Percentiles rank a stretch among this genome's conserved stretches.
Conservation (phyloP, 1,140 invertebrate species). For the Drosophila orosa region DNA sequence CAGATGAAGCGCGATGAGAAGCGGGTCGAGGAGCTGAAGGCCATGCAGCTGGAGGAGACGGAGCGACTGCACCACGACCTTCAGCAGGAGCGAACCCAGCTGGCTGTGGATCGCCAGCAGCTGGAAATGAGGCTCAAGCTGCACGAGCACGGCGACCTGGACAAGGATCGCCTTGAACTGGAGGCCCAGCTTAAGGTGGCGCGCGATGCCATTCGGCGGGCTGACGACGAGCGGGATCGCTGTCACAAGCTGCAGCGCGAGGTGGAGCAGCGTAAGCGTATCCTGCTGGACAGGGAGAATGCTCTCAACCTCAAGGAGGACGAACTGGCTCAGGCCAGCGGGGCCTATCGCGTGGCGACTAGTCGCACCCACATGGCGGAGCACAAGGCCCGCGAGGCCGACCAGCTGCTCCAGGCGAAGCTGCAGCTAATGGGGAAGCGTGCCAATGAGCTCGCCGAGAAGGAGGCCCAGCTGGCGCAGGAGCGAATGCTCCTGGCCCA, state of each 20-base stretch:
- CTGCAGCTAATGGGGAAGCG: conserved; percentile 68
- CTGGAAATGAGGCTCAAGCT: conserved; percentile 84
- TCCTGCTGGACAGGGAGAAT: conserved; percentile 82
- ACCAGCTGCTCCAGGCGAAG: conserved; percentile 76
- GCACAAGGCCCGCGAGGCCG: conserved; percentile 72
- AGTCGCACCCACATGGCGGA: conserved; percentile 74
- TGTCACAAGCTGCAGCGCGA: conserved; percentile 83
- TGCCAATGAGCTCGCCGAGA: conserved; percentile 64
- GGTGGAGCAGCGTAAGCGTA: conserved; percentile 83
- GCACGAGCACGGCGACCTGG: conserved; percentile 59
- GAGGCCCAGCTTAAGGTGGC: conserved; percentile 85
- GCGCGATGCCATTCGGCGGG: conserved; percentile 83
- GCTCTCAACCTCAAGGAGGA: conserved; percentile 78
- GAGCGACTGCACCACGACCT: conserved; percentile 82
- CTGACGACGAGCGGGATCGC: conserved; percentile 84
- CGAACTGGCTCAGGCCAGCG: conserved; percentile 71
- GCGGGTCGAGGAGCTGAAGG: conserved; percentile 82
- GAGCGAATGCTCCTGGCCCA: conserved; percentile 73
- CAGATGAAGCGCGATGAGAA: conserved; percentile 79
- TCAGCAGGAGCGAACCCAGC: conserved; percentile 84
- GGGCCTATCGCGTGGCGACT: conserved; percentile 66
- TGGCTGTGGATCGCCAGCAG: conserved; percentile 84
- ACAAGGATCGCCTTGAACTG: conserved; percentile 84
- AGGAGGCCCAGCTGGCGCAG: conserved; percentile 75
- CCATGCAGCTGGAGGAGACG: conserved; percentile 83